Evolutionary conservation across 2,113 vertebrate species (phyloP).

Genomic region (Stigmatopora nigra): DNA sequence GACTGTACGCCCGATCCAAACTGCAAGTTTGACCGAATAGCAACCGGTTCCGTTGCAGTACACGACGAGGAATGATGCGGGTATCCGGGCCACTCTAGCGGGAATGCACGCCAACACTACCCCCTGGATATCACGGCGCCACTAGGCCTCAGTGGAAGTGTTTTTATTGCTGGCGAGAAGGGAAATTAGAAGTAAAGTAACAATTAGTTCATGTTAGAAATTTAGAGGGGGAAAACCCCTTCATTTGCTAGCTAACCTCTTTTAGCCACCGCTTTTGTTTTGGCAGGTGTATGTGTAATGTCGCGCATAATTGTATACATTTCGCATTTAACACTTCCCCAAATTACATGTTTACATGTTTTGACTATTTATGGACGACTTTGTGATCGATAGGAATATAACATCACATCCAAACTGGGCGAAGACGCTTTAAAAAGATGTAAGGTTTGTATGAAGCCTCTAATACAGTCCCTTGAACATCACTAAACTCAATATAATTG

Average conservation of each 20-base stretch:
- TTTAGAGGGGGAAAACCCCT: background rate
- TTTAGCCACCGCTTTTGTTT: background rate
- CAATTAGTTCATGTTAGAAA: background rate
- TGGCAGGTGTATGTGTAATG: background rate
- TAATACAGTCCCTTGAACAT: background rate
- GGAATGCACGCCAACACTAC: constrained; percentile 32
- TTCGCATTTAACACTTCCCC: background rate
- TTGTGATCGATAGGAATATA: background rate
- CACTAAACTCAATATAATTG: background rate
- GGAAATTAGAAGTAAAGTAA: background rate
- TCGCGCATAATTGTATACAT: background rate
- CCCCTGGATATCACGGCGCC: constrained; percentile 38
- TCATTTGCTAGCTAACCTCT: background rate
- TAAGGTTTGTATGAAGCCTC: background rate
- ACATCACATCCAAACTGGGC: constrained; percentile 2
- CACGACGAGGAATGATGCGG: constrained; percentile 27
- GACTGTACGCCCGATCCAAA: background rate
- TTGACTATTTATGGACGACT: background rate
- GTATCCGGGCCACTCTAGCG: constrained; percentile 29
- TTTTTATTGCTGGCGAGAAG: constrained; percentile 26
- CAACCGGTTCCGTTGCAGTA: background rate
- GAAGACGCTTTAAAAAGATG: constrained; percentile 16
- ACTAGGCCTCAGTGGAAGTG: constrained; percentile 41
- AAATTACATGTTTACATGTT: background rate
- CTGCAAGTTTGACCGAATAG: background rate